These are phyloP conservation scores for Agriotes lineatus DNA, from an alignment of 2,888 invertebrate genomes.

Conservation along the genomic window DNA sequence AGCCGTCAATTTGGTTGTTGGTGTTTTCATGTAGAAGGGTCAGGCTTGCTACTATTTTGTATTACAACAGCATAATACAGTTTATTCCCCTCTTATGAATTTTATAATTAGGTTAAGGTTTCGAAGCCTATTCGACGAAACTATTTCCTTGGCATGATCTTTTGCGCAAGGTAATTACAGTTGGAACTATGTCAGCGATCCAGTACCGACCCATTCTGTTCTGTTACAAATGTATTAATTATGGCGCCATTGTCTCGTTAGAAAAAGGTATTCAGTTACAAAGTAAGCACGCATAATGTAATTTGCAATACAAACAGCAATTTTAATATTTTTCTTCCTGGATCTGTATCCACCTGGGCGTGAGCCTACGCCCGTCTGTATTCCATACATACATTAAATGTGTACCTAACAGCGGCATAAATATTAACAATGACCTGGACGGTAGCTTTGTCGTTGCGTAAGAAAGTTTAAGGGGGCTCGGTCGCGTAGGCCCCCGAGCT, in stretches of 20 bases:
- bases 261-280: slow-evolving; percentile 1
- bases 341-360: slow-evolving; percentile 20
- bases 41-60: too few species aligned
- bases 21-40: too few species aligned
- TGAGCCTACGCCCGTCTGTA: slow-evolving; percentile 34
- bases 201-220: too few species aligned
- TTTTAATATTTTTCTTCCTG: slow-evolving; percentile 34
- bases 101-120: too few species aligned
- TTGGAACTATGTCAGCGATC: too few species aligned
- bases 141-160: too few species aligned
- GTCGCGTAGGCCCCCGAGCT: slow-evolving; percentile 30
- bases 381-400: slow-evolving; percentile 30
- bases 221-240: neutral
- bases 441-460: slow-evolving; percentile 26
- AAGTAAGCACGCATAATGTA: slow-evolving; percentile 9
- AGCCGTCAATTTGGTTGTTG: too few species aligned
- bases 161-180: too few species aligned
- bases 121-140: too few species aligned
- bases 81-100: too few species aligned
- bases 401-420: slow-evolving; percentile 24
- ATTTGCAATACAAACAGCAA: slow-evolving; percentile 28
- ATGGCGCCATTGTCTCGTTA: neutral
- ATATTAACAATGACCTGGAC: slow-evolving; percentile 33
- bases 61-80: too few species aligned
- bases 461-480: slow-evolving; percentile 21